Percentiles rank a stretch among this genome's conserved stretches.
These are phyloP conservation scores for Epirrita christyi DNA, from an alignment of 2,888 invertebrate genomes.

Conservation along the genomic window DNA sequence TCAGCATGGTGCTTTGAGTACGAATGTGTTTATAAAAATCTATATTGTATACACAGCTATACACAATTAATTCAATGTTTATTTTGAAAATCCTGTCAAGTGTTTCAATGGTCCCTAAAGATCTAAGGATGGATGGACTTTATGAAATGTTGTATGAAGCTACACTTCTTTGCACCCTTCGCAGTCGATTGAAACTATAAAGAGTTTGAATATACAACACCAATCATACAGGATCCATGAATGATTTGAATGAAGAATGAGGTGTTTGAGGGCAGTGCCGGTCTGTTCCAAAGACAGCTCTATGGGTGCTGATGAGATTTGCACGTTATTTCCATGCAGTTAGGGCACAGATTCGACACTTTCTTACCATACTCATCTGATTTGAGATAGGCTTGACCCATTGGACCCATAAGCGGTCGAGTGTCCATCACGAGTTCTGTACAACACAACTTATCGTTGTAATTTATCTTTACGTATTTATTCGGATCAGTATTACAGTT, in stretches of 20 bases:
- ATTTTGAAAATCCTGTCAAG: too few species aligned
- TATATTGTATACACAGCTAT: too few species aligned
- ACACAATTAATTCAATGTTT: too few species aligned
- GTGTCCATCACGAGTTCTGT: conserved; percentile 89
- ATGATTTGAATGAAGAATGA: conserved; percentile 26
- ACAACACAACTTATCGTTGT: conserved; percentile 67
- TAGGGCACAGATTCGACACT: conserved; percentile 63
- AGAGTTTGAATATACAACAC: conserved; percentile 8
- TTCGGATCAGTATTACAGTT: background rate
- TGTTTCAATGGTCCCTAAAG: too few species aligned
- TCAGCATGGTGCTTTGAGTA: too few species aligned
- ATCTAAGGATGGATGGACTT: too few species aligned
- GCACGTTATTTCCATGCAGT: conserved; percentile 76
- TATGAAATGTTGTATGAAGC: too few species aligned
- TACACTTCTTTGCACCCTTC: too few species aligned
- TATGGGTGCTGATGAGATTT: conserved; percentile 54
- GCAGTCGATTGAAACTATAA: too few species aligned
- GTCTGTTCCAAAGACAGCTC: conserved; percentile 67
- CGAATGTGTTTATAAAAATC: too few species aligned
- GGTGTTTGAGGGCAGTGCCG: conserved; percentile 29
- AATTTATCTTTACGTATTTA: conserved; percentile 28
- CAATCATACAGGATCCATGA: conserved; percentile 26
- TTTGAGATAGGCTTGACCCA: conserved; percentile 93
- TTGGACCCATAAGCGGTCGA: conserved; percentile 90
- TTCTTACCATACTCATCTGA: conserved; percentile 93